Conservation (phyloP, 2,113 vertebrate genomes). For the Atlantisia rogersi region DNA sequence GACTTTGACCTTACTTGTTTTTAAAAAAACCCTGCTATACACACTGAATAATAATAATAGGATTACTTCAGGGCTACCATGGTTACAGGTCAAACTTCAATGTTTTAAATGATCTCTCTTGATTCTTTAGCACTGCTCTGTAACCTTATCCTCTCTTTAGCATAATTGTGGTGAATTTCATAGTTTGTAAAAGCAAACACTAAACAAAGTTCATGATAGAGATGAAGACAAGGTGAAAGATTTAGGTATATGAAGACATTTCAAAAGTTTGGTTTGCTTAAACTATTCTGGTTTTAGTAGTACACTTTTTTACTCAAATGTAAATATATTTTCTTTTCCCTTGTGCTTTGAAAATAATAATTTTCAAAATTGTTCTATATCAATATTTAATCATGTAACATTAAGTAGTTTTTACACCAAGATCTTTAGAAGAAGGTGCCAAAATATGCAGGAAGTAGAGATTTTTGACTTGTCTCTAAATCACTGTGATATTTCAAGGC, state of each 20-base stretch:
- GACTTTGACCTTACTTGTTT: neutral
- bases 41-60: neutral
- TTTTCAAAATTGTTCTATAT: neutral
- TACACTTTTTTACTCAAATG: neutral
- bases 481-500: neutral
- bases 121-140: neutral
- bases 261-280: neutral
- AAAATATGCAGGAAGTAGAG: neutral
- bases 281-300: neutral
- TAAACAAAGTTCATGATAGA: neutral
- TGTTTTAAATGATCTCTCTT: neutral
- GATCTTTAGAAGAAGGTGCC: neutral
- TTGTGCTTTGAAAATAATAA: neutral
- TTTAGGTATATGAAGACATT: neutral
- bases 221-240: neutral
- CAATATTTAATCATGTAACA: neutral
- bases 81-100: neutral
- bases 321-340: neutral
- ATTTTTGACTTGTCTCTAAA: neutral
- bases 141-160: neutral
- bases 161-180: neutral
- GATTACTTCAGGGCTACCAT: neutral
- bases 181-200: neutral
- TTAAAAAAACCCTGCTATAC: neutral
- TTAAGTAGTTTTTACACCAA: neutral